phyloP scores from a whole-genome alignment of 2,888 invertebrate species.

The Ochropacha duplaris region DNA sequence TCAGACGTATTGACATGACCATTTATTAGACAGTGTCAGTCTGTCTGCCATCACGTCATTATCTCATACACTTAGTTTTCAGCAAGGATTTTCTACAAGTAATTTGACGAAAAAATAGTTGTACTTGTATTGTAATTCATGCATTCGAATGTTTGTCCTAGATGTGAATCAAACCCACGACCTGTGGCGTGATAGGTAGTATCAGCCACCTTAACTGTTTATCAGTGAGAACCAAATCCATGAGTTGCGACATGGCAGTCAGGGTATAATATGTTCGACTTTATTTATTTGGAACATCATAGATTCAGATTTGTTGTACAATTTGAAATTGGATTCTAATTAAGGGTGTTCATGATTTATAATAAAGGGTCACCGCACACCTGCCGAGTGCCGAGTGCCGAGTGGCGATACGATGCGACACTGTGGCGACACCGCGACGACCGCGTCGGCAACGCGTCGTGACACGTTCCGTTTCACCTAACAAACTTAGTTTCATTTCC shows the following conservation, averaged over 20 bases:
- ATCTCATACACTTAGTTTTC: background rate
- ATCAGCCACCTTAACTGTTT: too few species aligned
- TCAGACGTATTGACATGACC: background rate
- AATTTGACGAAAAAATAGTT: background rate
- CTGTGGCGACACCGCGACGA: slow-evolving; percentile 8
- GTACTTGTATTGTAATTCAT: too few species aligned
- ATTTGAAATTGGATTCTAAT: background rate
- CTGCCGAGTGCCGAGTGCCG: slow-evolving; percentile 13
- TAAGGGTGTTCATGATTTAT: background rate
- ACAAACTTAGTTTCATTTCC: slow-evolving; percentile 57
- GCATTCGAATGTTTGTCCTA: too few species aligned
- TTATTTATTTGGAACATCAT: too few species aligned
- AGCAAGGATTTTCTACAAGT: background rate
- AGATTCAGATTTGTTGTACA: background rate
- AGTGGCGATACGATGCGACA: background rate
- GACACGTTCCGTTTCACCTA: slow-evolving; percentile 33
- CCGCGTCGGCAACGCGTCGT: too few species aligned
- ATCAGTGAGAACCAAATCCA: too few species aligned
- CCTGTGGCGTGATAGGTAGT: too few species aligned
- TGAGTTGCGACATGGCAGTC: too few species aligned
- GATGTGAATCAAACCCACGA: too few species aligned
- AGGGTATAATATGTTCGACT: too few species aligned
- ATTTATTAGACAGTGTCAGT: background rate
- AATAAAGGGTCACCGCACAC: slow-evolving; percentile 8
- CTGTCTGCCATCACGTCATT: background rate